Evolutionary conservation across 1,140 invertebrate species (phyloP).

Genomic region (Drosophila persimilis): DNA sequence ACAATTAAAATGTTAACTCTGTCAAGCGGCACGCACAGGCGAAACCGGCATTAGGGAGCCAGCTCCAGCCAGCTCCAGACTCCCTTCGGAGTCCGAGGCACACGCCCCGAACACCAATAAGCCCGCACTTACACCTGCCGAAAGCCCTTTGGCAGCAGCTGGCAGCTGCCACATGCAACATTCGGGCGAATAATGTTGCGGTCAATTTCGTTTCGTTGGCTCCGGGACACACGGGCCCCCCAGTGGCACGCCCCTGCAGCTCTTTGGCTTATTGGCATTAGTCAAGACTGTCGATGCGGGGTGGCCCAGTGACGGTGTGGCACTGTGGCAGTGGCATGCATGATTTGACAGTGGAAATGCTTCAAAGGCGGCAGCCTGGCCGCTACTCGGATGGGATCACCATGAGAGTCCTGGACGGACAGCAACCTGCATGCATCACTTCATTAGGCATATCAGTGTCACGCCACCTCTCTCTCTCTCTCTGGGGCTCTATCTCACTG

Average conservation of each 20-base stretch:
- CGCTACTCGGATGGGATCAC: background rate
- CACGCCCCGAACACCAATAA: constrained; percentile 14
- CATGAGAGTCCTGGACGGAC: constrained; percentile 2
- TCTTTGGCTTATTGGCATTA: constrained; percentile 64
- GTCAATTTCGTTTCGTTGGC: constrained; percentile 66
- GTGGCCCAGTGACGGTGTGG: background rate
- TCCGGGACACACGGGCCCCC: background rate
- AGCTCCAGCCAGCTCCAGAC: constrained; percentile 1
- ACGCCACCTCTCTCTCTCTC: constrained; percentile 2
- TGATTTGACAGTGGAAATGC: constrained; percentile 46
- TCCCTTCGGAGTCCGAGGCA: background rate
- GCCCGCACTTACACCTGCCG: constrained; percentile 48
- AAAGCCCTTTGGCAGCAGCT: constrained; percentile 8
- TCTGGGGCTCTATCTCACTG: no score
- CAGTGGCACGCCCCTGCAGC: background rate
- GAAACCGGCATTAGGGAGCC: background rate
- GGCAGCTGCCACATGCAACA: constrained; percentile 48
- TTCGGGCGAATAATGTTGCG: constrained; percentile 69
- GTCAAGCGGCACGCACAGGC: constrained; percentile 57
- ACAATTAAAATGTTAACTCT: constrained; percentile 79
- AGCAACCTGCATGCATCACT: constrained; percentile 59
- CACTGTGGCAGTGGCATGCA: background rate
- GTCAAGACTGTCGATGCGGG: constrained; percentile 38
- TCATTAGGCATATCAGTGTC: constrained; percentile 71
- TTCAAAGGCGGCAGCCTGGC: constrained; percentile 20